Percentiles rank a stretch among this genome's conserved stretches.
Conservation (phyloP, 2,113 vertebrate genomes). For the Brachyistius frenatus region DNA sequence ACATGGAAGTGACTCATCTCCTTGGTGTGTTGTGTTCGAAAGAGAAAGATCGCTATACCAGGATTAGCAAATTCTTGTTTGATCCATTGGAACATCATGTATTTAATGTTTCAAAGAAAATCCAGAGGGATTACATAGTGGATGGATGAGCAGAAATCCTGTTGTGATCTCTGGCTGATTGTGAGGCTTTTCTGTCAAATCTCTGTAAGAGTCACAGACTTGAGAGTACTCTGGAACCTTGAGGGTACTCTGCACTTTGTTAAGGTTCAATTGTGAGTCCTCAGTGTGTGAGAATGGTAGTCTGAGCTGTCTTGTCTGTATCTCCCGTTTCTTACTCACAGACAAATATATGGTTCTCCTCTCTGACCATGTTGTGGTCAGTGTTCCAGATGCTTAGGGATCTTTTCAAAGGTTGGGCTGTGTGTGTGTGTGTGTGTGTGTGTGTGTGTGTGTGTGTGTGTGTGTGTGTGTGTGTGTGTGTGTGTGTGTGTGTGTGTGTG, state of each 20-base stretch:
- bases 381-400: constrained; percentile 71
- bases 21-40: constrained; percentile 37
- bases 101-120: constrained; percentile 65
- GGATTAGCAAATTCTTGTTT: constrained; percentile 31
- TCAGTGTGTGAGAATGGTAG: constrained; percentile 43
- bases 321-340: constrained; percentile 50
- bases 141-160: constrained; percentile 58
- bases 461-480: constrained; percentile 56
- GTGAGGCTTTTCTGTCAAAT: constrained; percentile 56
- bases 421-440: constrained; percentile 29
- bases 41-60: constrained; percentile 24
- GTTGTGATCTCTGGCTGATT: constrained; percentile 67
- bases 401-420: constrained; percentile 61
- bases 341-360: constrained; percentile 68
- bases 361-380: constrained; percentile 68
- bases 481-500: constrained; percentile 55
- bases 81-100: constrained; percentile 48
- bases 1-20: constrained; percentile 43
- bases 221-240: neutral
- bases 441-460: constrained; percentile 51
- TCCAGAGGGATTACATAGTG: constrained; percentile 57
- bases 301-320: constrained; percentile 56
- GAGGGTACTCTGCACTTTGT: constrained; percentile 9
- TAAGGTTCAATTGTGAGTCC: constrained; percentile 45
- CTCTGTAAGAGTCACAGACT: constrained; percentile 36